Conservation (phyloP, 1,140 invertebrate genomes). For the Drusus annulatus region DNA sequence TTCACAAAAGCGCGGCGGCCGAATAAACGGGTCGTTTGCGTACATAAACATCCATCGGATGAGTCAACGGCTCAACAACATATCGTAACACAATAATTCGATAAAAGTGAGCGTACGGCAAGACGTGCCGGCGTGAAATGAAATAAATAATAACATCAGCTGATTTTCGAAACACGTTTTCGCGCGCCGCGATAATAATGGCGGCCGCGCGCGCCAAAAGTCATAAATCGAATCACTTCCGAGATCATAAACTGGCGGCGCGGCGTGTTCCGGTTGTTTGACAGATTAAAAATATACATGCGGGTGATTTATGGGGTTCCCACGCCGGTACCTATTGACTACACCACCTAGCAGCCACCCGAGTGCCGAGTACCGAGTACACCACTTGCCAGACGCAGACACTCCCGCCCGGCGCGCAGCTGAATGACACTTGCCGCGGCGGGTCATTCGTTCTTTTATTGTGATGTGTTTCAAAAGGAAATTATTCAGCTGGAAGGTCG, state of each 20-base stretch:
- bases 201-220: constrained; percentile 35
- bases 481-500: not conserved
- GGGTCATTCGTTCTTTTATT: too few relatives aligned
- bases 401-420: too few relatives aligned
- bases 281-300: constrained; percentile 47
- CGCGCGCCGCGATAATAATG: not conserved
- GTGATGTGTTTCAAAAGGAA: too few relatives aligned
- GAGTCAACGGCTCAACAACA: constrained; percentile 17
- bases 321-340: not conserved
- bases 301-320: constrained; percentile 36
- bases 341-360: not conserved
- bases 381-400: too few relatives aligned
- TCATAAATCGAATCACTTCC: constrained; percentile 48
- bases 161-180: constrained; percentile 48
- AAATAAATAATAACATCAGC: constrained; percentile 52
- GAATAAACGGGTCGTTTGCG: not conserved
- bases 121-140: constrained; percentile 25
- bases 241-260: constrained; percentile 37
- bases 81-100: constrained; percentile 39
- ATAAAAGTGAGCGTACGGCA: constrained; percentile 39
- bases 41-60: constrained; percentile 24
- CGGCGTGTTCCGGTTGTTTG: constrained; percentile 43
- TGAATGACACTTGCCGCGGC: too few relatives aligned
- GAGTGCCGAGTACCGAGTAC: too few relatives aligned
- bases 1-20: constrained; percentile 18